Conservation (phyloP, 2,797 vertebrate species). For the Lagocephalus sceleratus region DNA sequence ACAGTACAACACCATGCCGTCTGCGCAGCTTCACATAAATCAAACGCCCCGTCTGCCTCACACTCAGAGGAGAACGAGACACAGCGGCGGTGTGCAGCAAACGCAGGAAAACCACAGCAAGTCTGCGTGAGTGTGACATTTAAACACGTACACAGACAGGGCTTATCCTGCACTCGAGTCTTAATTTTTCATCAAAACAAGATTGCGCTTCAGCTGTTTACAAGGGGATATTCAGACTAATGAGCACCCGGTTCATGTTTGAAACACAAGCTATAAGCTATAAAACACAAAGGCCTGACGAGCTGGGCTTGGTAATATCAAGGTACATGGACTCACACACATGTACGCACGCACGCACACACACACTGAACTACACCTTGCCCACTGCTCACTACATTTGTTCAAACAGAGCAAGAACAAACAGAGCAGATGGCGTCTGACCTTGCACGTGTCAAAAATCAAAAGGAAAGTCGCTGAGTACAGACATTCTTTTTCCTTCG, state of each 20-base stretch:
- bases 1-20: background rate
- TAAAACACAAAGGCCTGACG: slow-evolving; percentile 55
- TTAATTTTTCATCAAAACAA: slow-evolving; percentile 57
- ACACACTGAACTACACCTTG: slow-evolving; percentile 34
- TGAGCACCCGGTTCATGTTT: slow-evolving; percentile 62
- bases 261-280: slow-evolving; percentile 57
- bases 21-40: too few relatives aligned
- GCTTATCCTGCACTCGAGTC: slow-evolving; percentile 14
- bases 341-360: background rate
- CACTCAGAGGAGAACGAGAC: too few relatives aligned
- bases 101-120: background rate
- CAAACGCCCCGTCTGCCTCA: too few relatives aligned
- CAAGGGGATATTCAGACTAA: slow-evolving; percentile 55
- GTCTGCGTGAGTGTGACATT: slow-evolving; percentile 2
- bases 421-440: slow-evolving; percentile 56
- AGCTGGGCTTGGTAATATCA: slow-evolving; percentile 54
- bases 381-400: slow-evolving; percentile 49
- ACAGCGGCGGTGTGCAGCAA: too few relatives aligned
- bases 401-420: slow-evolving; percentile 69
- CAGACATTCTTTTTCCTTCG: too few relatives aligned
- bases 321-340: slow-evolving; percentile 11
- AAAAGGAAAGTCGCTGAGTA: slow-evolving; percentile 11
- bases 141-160: background rate
- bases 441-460: slow-evolving; percentile 48
- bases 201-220: slow-evolving; percentile 47